phyloP scores from a whole-genome alignment of 2,113 vertebrate species.

The Piliocolobus tephrosceles region DNA sequence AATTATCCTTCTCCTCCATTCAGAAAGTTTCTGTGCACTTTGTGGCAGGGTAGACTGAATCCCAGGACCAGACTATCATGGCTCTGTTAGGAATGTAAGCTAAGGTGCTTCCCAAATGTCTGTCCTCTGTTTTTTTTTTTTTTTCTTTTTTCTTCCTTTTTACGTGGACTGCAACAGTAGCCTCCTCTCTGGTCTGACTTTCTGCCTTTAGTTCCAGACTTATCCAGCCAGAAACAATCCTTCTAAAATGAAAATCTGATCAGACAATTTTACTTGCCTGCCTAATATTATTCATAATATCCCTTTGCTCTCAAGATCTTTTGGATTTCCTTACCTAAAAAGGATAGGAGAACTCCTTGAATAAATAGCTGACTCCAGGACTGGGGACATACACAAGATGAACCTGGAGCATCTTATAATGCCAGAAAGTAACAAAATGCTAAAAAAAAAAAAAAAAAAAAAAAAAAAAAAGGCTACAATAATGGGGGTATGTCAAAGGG shows the following conservation, averaged over 20 bases:
- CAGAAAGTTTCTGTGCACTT: background rate
- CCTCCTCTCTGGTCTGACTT: background rate
- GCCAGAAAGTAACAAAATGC: background rate
- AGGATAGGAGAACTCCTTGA: background rate
- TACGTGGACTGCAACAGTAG: background rate
- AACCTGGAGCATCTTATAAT: background rate
- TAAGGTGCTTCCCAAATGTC: background rate
- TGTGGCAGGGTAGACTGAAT: background rate
- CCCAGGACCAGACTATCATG: background rate
- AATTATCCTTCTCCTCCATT: background rate
- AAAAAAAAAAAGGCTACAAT: background rate
- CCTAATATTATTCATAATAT: constrained; percentile 14
- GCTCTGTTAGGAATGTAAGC: background rate
- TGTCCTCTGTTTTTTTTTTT: background rate
- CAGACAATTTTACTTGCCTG: background rate
- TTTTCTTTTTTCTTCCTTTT: too few relatives aligned
- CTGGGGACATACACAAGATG: background rate
- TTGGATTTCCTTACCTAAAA: constrained; percentile 15
- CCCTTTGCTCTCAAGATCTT: constrained; percentile 5
- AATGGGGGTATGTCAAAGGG: background rate
- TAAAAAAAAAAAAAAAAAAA: background rate
- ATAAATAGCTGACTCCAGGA: background rate
- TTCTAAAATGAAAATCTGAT: constrained; percentile 9
- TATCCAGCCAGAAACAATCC: background rate
- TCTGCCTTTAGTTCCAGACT: background rate